Conservation (phyloP, 2,113 vertebrate genomes). For the Alces alces region DNA sequence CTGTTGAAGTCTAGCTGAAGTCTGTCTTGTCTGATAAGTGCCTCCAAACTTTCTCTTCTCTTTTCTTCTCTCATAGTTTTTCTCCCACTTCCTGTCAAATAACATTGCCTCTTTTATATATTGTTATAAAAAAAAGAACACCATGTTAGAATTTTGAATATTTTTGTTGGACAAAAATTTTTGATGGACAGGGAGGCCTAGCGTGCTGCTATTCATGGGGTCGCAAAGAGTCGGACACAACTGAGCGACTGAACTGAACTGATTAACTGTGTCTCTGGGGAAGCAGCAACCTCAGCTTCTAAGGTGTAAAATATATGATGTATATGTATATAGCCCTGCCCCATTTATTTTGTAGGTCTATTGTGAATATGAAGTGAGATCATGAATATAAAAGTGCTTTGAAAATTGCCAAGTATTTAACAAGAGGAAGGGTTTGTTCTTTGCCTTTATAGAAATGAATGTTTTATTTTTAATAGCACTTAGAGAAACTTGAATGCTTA, state of each 20-base stretch:
- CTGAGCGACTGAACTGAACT: no score
- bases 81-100: background rate
- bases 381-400: slow-evolving; percentile 58
- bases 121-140: background rate
- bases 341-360: slow-evolving; percentile 60
- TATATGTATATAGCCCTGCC: slow-evolving; percentile 27
- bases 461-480: slow-evolving; percentile 67
- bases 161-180: background rate
- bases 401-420: slow-evolving; percentile 54
- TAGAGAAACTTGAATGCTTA: slow-evolving; percentile 66
- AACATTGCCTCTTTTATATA: background rate
- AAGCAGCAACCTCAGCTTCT: background rate
- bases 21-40: background rate
- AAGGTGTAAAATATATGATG: slow-evolving; percentile 42
- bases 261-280: background rate
- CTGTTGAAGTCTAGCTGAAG: background rate
- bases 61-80: background rate
- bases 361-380: slow-evolving; percentile 55
- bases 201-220: no score
- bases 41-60: background rate
- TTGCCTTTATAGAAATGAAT: slow-evolving; percentile 50
- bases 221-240: no score
- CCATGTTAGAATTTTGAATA: background rate
- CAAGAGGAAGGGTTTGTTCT: slow-evolving; percentile 48
- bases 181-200: no score